Evolutionary conservation across 2,113 vertebrate genomes (phyloP), one percentile per base, ranked within the genome.

Genomic region (Cyrtonyx montezumae): DNA sequence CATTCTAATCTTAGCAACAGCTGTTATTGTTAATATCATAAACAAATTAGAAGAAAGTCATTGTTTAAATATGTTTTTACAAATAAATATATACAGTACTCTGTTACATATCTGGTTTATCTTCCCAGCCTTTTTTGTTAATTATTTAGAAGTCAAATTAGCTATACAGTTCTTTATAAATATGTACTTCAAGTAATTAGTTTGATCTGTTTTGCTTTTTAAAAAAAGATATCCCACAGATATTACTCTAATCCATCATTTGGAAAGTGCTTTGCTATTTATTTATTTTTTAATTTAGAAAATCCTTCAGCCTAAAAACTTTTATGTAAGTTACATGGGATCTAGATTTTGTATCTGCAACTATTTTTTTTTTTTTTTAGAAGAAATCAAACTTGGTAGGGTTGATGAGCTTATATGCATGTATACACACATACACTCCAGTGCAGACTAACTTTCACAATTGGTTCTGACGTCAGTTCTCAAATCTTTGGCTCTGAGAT

Each of bases 121-220:
- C 49, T 28, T 90, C 79, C 25, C 9, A 70, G 18, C 32, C 25
- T 76, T 79, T 66, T 77, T 59, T 80, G 40, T 77, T 66, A 84
- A 77, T 49, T 81, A 93, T 75, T 46, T 45, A 51, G n/a, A 91
- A 87, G n/a, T 69, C 79, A 68, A 87, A 91, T 92, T 58, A 91
- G 40, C 30, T 53, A 16, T 82, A 36, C 23, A 36, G 34, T 74
- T 91, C 49, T 79, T 91, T 59, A 59, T 37, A 79, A 91, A 89
- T 58, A 94, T 4, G 6, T 87, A 69, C 14, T 91, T 65, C 18
- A 91, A 76, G 75, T 67, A 81, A 75, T 62, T 87, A 58, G 4
- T 20, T 49, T 77, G 21, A 10, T 62, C 23, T 62, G 16, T 40
- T 63, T 40, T 62, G 36, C 55, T 69, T 58, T 76, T 23, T 4